Percentiles rank a stretch among this genome's conserved stretches.
Evolutionary conservation across 2,113 vertebrate genomes (phyloP).

Genomic region (Halichoeres trimaculatus): DNA sequence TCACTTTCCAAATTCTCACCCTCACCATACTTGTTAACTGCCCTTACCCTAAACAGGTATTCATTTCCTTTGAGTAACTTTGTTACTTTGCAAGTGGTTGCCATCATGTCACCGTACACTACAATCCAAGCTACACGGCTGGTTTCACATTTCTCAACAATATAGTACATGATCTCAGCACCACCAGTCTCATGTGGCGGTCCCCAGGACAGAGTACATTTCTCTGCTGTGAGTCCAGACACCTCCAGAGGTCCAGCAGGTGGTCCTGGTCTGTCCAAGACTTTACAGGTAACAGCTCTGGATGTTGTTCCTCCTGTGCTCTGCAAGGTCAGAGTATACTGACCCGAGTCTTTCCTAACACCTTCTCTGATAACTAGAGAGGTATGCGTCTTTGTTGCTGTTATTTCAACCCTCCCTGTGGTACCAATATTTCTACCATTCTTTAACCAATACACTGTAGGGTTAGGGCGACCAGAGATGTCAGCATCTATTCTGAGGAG

Average conservation of each 20-base stretch:
- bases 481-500: conserved; percentile 92
- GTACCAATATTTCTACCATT: conserved; percentile 93
- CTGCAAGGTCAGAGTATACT: conserved; percentile 92
- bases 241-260: conserved; percentile 93
- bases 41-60: conserved; percentile 95
- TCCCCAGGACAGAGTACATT: conserved; percentile 94
- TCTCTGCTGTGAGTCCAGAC: conserved; percentile 91
- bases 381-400: conserved; percentile 86
- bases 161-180: conserved; percentile 93
- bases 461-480: conserved; percentile 91
- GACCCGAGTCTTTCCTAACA: conserved; percentile 93
- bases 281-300: conserved; percentile 90
- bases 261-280: conserved; percentile 96
- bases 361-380: conserved; percentile 90
- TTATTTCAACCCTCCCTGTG: conserved; percentile 93
- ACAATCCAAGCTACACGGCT: conserved; percentile 95
- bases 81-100: conserved; percentile 94
- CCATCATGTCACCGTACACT: conserved; percentile 90
- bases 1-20: conserved; percentile 94
- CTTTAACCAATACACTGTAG: conserved; percentile 94
- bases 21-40: conserved; percentile 94
- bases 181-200: conserved; percentile 95
- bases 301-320: conserved; percentile 93
- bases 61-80: conserved; percentile 97
- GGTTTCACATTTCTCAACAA: conserved; percentile 98